Base-by-base conservation (phyloP, 2,113 vertebrate species). In the Barbus barbus region DNA sequence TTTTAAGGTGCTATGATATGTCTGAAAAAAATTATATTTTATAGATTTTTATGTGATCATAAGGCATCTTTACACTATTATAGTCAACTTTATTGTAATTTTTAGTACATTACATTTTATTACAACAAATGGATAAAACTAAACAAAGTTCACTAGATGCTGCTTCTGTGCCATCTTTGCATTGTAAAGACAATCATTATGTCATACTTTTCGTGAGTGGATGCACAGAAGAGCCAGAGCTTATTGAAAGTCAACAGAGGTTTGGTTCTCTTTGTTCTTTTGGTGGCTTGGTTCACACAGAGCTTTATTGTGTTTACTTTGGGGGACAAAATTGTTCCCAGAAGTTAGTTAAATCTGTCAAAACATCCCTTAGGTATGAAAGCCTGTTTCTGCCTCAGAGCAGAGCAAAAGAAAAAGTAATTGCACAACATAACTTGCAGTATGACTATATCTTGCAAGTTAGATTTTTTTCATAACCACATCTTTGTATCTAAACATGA, bases 191-290 rank as follows among this genome's bases (percentile, higher is more conserved):
- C 60, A 5, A 14, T 63, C 24, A 63, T 63, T 28, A 28, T 26
- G 26, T 14, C 26, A 63, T 28, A 63, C n/a, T 28, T 24, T 63
- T 28, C 16, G 24, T 26, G 26, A 63, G 60, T 63, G 60, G 24
- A 63, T 63, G 11, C n/a, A 28, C 60, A 63, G 60, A 63, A 28
- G 60, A 63, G 14, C 9, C 24, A 28, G 24, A 63, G 60, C 24
- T 63, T 24, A 26, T 5, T 63, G 12, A 63, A 63, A 63, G 60
- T 26, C 24, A 63, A 63, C 60, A 63, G 26, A 63, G 26, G 12
- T 63, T 26, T 63, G 60, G 60, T 63, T 63, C 26, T 5, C 60
- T 63, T 63, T 63, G 60, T 63, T 63, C 60, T 63, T 63, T 63
- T 63, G n/a, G 60, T 24, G n/a, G 26, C 60, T 63, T 63, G 24